Percentiles rank a stretch among this genome's conserved stretches.
These are phyloP conservation scores for Bicyclus anynana DNA, from an alignment of 1,140 invertebrate species.

Conservation along the genomic window DNA sequence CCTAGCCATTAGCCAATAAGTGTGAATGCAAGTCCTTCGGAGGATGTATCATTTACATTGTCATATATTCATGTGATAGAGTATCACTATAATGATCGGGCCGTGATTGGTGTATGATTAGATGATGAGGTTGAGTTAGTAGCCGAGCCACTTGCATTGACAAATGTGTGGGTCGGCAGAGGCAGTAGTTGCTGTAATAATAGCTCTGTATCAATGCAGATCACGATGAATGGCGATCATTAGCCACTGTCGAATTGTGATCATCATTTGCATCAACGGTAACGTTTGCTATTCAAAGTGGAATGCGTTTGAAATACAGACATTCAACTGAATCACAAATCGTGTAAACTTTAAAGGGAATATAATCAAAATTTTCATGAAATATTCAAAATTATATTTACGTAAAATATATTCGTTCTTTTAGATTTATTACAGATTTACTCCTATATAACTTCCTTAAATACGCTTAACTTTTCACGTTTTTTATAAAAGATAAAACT, in stretches of 20 bases:
- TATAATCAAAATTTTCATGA: too few relatives aligned
- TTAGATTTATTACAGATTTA: too few relatives aligned
- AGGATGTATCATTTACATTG: background rate
- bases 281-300: conserved; percentile 40
- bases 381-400: too few relatives aligned
- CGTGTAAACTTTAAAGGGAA: background rate
- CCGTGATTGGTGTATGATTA: conserved; percentile 31
- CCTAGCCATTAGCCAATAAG: too few relatives aligned
- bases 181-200: conserved; percentile 53
- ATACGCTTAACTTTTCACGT: too few relatives aligned
- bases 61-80: conserved; percentile 1
- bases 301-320: conserved; percentile 12
- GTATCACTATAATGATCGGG: conserved; percentile 5
- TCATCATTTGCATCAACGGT: conserved; percentile 46
- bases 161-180: conserved; percentile 41
- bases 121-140: conserved; percentile 37
- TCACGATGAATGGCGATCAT: conserved; percentile 66
- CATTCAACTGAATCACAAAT: background rate
- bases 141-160: conserved; percentile 37
- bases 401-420: too few relatives aligned
- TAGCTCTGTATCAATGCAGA: conserved; percentile 58
- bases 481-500: too few relatives aligned
- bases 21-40: too few relatives aligned
- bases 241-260: conserved; percentile 40
- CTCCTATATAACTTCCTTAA: too few relatives aligned